These are phyloP conservation scores for Epizoanthus stellaris DNA, from an alignment of 92 coral and sea anemone species.

Conservation along the genomic window DNA sequence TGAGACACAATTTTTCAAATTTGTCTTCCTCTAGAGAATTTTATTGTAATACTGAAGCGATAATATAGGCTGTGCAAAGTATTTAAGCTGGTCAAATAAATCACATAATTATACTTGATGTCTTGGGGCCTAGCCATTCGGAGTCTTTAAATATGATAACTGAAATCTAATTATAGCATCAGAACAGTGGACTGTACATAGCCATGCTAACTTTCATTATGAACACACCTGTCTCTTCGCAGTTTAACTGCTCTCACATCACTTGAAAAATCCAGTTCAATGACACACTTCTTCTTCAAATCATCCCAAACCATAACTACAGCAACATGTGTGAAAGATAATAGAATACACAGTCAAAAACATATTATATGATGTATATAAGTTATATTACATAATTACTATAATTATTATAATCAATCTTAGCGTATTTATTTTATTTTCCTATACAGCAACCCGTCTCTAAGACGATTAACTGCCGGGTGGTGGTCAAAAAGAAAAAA, in stretches of 20 bases:
- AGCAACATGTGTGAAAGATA: not conserved
- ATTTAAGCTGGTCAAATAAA: not conserved
- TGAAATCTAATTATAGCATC: not conserved
- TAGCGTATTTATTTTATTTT: too few relatives aligned
- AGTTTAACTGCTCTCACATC: slow-evolving; percentile 96
- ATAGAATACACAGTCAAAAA: not conserved
- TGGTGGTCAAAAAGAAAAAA: too few relatives aligned
- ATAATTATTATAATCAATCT: too few relatives aligned
- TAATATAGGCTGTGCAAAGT: too few relatives aligned
- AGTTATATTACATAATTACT: too few relatives aligned
- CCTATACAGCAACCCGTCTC: too few relatives aligned
- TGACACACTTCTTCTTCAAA: slow-evolving; percentile 92
- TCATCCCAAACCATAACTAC: slow-evolving; percentile 99
- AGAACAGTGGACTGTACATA: not conserved
- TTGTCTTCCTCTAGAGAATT: not conserved
- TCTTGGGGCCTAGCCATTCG: too few relatives aligned
- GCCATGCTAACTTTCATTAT: not conserved
- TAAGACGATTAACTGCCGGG: too few relatives aligned
- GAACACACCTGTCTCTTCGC: slow-evolving; percentile 91
- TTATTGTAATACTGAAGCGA: not conserved
- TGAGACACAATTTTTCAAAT: too few relatives aligned
- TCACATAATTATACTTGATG: too few relatives aligned
- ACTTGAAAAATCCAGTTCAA: slow-evolving; percentile 95
- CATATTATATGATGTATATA: too few relatives aligned
- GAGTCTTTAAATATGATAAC: too few relatives aligned